Evolutionary conservation across 2,888 invertebrate species (phyloP), one percentile per base, ranked within the genome.

Genomic region (Ryuthela nishihirai): DNA sequence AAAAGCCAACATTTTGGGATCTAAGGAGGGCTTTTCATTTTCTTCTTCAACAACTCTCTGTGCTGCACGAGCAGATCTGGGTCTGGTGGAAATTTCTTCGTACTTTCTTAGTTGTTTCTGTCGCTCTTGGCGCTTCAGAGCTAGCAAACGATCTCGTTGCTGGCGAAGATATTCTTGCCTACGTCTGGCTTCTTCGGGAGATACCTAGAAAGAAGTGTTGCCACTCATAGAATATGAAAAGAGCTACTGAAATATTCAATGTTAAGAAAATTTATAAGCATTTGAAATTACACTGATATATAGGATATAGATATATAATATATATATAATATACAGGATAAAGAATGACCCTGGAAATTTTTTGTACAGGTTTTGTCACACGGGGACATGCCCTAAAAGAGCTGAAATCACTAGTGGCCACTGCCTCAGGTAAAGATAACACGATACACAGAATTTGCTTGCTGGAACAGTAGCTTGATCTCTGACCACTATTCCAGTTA

Each of bases 71-170:
- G 89, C 87, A 0, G 89, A 89, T 54, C 82, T 82, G 0, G 90
- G 90, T 23, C 85, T 67, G 26, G 67, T 65, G 38, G 78, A 78
- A 1, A 75, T 42, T 41, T 69, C 75, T 48, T 83, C 83, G n/a
- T 80, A 82, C 32, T 81, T 82, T 5, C 70, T 65, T 5, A 93
- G 77, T 71, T 88, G 83, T 67, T 86, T 85, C 71, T 88, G 86
- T 18, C 95, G 81, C 21, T 87, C 92, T 72, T 87, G 85, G 71
- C 87, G 88, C 75, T 95, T 97, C 71, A 94, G 77, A 15, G 87
- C 87, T 40, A 95, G 79, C 48, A 97, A 79, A 72, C 92, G 92
- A 74, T 95, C 95, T 20, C 97, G 81, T 72, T 95, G 94, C 56
- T 87, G 83, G 52, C 87, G 83, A 49, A 97, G 77, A 73, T 94